phyloP scores from a whole-genome alignment of 2,888 invertebrate genomes.

The Carcina quercana region DNA sequence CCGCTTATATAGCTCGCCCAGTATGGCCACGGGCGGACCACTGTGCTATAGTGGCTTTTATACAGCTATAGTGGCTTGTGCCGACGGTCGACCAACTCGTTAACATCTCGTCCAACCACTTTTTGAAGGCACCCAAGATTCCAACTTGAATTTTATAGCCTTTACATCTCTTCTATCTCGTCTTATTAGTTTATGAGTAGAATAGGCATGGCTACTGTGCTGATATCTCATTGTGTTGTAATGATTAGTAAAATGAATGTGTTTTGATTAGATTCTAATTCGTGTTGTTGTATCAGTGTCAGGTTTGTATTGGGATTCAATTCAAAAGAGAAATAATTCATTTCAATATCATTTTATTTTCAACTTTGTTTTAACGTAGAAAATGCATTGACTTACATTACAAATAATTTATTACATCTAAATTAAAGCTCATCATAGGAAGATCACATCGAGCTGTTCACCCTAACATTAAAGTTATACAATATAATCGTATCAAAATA shows the following conservation, averaged over 20 bases:
- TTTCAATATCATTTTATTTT: constrained; percentile 42
- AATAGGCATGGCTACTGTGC: constrained; percentile 17
- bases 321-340: constrained; percentile 44
- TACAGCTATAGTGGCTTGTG: constrained; percentile 32
- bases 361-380: constrained; percentile 20
- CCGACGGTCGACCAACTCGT: constrained; percentile 31
- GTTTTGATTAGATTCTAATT: constrained; percentile 3
- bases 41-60: constrained; percentile 5
- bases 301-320: constrained; percentile 16
- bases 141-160: constrained; percentile 29
- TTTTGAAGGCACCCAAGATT: constrained; percentile 35
- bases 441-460: constrained; percentile 53
- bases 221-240: constrained; percentile 3
- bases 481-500: constrained; percentile 50
- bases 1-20: constrained; percentile 32
- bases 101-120: constrained; percentile 50
- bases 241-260: constrained; percentile 3
- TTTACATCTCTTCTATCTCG: constrained; percentile 24
- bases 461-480: constrained; percentile 49
- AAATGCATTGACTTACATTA: constrained; percentile 26
- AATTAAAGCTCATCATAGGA: constrained; percentile 62
- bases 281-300: constrained; percentile 14
- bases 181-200: constrained; percentile 28
- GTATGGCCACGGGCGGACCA: constrained; percentile 23
- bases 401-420: constrained; percentile 53